Evolutionary conservation across 1,140 invertebrate genomes (phyloP).

Genomic region (Solenopsis fugax): DNA sequence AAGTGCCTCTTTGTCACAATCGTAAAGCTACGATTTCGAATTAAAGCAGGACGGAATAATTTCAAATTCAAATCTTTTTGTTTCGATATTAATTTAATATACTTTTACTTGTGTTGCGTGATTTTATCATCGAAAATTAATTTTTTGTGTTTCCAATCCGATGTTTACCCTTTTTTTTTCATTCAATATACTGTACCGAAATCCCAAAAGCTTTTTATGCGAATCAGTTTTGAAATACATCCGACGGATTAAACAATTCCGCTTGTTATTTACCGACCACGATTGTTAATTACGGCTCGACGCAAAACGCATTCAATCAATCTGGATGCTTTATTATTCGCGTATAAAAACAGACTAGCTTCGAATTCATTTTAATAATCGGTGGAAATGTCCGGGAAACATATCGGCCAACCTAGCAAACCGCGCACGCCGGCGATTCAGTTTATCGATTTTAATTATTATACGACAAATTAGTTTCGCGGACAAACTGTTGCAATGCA

Average conservation of each 20-base stretch:
- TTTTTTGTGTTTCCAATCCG: not conserved
- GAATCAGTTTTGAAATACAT: not conserved
- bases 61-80: not conserved
- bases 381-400: conserved; percentile 23
- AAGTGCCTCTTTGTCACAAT: not conserved
- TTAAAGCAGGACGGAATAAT: not conserved
- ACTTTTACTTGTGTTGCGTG: not conserved
- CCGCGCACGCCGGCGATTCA: not conserved
- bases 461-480: conserved; percentile 30
- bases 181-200: conserved; percentile 6
- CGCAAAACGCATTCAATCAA: conserved; percentile 26
- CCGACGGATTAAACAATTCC: conserved; percentile 12
- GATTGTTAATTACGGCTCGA: conserved; percentile 36
- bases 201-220: not conserved
- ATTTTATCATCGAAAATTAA: not conserved
- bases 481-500: not conserved
- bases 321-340: conserved; percentile 25
- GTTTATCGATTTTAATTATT: conserved; percentile 56
- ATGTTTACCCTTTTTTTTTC: not conserved
- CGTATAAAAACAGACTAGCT: conserved; percentile 14
- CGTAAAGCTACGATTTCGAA: not conserved
- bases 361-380: conserved; percentile 52
- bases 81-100: not conserved
- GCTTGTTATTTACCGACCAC: conserved; percentile 4
- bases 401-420: not conserved